Evolutionary conservation across 2,113 vertebrate species (phyloP).

Genomic region (Podarcis cretensis): DNA sequence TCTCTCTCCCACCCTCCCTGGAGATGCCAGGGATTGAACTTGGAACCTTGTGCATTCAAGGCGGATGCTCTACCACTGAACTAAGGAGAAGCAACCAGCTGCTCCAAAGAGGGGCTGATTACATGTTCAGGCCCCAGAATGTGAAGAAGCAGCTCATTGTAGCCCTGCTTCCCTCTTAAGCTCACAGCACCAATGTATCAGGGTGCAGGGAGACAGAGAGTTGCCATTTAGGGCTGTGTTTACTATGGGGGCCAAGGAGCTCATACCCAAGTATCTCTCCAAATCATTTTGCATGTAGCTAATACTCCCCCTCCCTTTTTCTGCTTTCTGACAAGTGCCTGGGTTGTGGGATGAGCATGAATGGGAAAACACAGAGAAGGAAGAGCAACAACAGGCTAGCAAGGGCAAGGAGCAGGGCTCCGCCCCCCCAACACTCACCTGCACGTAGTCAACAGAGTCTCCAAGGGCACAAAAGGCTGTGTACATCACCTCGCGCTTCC

Average conservation of each 20-base stretch:
- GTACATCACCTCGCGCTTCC: constrained; percentile 99
- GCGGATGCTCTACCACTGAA: too few species aligned
- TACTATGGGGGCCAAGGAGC: neutral
- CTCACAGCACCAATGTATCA: neutral
- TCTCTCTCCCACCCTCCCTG: neutral
- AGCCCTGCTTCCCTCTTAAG: neutral
- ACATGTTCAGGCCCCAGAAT: neutral
- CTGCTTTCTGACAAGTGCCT: neutral
- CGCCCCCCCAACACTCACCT: constrained; percentile 75
- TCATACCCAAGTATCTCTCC: neutral
- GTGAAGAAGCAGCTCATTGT: neutral
- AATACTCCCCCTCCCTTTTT: neutral
- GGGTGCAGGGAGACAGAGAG: neutral
- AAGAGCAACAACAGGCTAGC: neutral
- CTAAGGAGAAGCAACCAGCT: neutral
- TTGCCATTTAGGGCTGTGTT: neutral
- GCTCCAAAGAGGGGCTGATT: neutral
- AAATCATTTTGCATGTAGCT: neutral
- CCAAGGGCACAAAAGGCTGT: constrained; percentile 96
- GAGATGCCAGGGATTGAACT: too few species aligned
- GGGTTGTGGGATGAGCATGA: neutral
- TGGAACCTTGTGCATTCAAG: too few species aligned
- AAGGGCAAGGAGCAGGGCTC: neutral
- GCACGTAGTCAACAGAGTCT: constrained; percentile 93
- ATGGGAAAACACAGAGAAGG: neutral